These are phyloP conservation scores for Stramonita haemastoma DNA, from an alignment of 2,888 invertebrate genomes.

Conservation along the genomic window DNA sequence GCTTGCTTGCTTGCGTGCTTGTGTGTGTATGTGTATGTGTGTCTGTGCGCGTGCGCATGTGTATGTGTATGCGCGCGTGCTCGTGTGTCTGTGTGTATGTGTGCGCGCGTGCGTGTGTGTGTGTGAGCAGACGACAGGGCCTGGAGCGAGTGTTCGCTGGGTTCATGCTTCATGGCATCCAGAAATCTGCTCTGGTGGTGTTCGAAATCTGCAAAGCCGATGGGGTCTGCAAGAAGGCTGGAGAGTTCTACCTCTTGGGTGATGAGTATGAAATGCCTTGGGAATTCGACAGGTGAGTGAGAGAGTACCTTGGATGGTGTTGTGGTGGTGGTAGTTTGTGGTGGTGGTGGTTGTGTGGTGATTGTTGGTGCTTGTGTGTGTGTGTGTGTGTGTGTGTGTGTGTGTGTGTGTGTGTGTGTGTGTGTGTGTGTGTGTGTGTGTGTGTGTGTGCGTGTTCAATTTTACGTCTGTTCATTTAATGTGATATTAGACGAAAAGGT, in stretches of 20 bases:
- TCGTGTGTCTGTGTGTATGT: not conserved
- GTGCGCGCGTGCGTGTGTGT: not conserved
- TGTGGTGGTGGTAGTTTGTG: too few species aligned
- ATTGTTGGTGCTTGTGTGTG: not conserved
- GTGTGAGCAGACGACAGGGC: conserved; percentile 42
- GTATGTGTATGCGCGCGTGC: not conserved
- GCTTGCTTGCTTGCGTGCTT: not conserved
- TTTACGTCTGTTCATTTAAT: too few species aligned
- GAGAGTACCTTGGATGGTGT: too few species aligned
- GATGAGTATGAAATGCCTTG: conserved; percentile 53
- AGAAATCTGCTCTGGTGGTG: conserved; percentile 47
- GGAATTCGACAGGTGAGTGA: conserved; percentile 48
- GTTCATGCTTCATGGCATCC: conserved; percentile 54
- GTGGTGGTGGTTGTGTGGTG: not conserved
- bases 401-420: too few species aligned
- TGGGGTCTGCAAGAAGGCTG: conserved; percentile 45
- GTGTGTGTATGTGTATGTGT: not conserved
- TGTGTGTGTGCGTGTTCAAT: too few species aligned
- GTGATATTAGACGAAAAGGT: too few species aligned
- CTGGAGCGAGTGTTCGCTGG: conserved; percentile 53
- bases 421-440: too few species aligned
- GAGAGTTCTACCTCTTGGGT: conserved; percentile 53
- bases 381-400: conserved; percentile 2
- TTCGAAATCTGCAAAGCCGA: conserved; percentile 45
- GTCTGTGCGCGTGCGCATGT: not conserved